Conservation (phyloP, 2,113 vertebrate genomes). For the Boleophthalmus pectinirostris region DNA sequence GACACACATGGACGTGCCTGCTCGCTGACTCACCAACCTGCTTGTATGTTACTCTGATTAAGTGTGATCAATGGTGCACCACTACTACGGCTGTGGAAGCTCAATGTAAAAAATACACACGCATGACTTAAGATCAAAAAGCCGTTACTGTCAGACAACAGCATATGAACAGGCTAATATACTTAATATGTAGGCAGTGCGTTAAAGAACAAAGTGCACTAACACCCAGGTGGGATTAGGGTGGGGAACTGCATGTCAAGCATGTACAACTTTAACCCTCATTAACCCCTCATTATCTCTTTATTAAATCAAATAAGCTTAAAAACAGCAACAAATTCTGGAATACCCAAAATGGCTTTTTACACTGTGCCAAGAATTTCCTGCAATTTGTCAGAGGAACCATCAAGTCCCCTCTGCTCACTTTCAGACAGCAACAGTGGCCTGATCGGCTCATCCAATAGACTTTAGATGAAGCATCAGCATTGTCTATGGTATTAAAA, state of each 20-base stretch:
- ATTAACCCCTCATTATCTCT: background rate
- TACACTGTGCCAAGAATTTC: background rate
- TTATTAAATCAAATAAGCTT: too few relatives aligned
- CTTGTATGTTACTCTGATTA: slow-evolving; percentile 51
- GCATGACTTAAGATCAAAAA: background rate
- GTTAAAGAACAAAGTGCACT: background rate
- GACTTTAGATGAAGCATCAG: background rate
- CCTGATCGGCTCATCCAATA: background rate
- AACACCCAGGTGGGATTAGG: background rate
- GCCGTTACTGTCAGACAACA: background rate
- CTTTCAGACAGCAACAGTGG: too few relatives aligned
- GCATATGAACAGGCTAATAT: background rate
- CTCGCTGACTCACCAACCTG: slow-evolving; percentile 54
- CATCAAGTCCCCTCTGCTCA: background rate
- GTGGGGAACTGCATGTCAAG: background rate
- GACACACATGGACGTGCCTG: slow-evolving; percentile 28
- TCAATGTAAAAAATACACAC: background rate
- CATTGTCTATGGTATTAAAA: background rate
- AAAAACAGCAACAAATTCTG: too few relatives aligned
- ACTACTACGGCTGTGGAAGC: slow-evolving; percentile 24
- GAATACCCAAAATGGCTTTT: background rate
- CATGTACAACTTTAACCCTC: background rate
- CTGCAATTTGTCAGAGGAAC: background rate
- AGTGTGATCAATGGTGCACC: slow-evolving; percentile 33
- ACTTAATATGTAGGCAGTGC: background rate